phyloP scores from a whole-genome alignment of 2,113 vertebrate species.

The Menura novaehollandiae region DNA sequence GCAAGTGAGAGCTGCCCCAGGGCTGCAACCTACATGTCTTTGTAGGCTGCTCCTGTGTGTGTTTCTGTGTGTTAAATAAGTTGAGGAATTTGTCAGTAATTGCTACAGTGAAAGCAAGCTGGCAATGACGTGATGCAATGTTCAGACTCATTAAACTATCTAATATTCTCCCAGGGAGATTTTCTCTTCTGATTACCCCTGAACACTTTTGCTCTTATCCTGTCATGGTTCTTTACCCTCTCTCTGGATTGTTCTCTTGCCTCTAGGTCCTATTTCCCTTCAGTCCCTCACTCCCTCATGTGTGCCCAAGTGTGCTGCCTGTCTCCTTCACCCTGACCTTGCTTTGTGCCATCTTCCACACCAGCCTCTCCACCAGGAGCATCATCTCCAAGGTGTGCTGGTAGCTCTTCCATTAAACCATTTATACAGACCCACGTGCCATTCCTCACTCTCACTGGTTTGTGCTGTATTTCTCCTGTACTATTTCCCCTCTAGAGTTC shows the following conservation, averaged over 20 bases:
- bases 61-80: not conserved
- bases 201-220: not conserved
- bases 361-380: not conserved
- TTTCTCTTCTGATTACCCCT: not conserved
- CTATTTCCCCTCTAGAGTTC: not conserved
- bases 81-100: not conserved
- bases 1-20: not conserved
- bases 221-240: not conserved
- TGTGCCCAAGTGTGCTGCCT: not conserved
- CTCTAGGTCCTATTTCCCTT: not conserved
- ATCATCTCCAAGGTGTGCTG: not conserved
- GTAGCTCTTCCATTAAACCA: not conserved
- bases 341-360: not conserved
- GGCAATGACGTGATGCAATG: not conserved
- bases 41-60: not conserved
- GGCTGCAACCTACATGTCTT: not conserved
- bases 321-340: not conserved
- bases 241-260: not conserved
- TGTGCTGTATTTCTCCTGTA: not conserved
- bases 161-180: not conserved
- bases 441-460: not conserved
- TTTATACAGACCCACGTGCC: rapidly evolving
- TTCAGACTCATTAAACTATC: not conserved
- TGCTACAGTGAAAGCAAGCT: not conserved
- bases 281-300: not conserved